Conservation (phyloP, 2,888 invertebrate genomes). For the Caenorhabditis japonica region DNA sequence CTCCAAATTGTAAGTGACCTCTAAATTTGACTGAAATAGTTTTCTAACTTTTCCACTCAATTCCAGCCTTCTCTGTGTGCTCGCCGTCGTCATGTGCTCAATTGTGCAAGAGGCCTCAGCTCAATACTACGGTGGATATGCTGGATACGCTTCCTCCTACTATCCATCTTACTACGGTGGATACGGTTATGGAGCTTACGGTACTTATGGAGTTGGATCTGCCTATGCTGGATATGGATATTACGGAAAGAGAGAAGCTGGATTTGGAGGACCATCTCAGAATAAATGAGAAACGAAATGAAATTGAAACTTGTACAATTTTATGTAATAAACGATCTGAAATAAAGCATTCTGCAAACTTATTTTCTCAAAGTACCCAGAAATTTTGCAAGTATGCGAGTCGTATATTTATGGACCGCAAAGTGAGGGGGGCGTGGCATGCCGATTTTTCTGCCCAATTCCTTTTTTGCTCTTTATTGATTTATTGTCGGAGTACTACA, state of each 20-base stretch:
- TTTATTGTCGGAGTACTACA: too few relatives aligned
- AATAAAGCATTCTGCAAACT: background rate
- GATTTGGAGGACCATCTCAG: constrained; percentile 11
- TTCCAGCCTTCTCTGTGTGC: constrained; percentile 33
- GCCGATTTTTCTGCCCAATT: too few relatives aligned
- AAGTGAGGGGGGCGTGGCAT: constrained; percentile 4
- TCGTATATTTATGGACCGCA: background rate
- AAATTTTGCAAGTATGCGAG: background rate
- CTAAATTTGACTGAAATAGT: too few relatives aligned
- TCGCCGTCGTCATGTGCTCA: constrained; percentile 40
- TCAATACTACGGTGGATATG: constrained; percentile 35
- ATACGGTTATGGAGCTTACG: constrained; percentile 28
- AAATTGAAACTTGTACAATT: background rate
- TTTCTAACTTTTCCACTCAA: too few relatives aligned
- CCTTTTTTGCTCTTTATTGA: too few relatives aligned
- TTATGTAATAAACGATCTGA: constrained; percentile 8
- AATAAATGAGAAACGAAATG: background rate
- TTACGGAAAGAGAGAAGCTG: constrained; percentile 16
- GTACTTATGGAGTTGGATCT: background rate
- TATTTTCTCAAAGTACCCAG: background rate
- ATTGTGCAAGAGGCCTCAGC: constrained; percentile 32
- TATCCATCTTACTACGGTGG: constrained; percentile 36
- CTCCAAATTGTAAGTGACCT: constrained; percentile 19
- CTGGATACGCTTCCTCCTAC: constrained; percentile 35
- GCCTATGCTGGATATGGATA: constrained; percentile 30